Percentiles rank a stretch among this genome's conserved stretches.
These are phyloP conservation scores for Orientallactaga bullata DNA, from an alignment of 2,113 vertebrate genomes.

Conservation along the genomic window DNA sequence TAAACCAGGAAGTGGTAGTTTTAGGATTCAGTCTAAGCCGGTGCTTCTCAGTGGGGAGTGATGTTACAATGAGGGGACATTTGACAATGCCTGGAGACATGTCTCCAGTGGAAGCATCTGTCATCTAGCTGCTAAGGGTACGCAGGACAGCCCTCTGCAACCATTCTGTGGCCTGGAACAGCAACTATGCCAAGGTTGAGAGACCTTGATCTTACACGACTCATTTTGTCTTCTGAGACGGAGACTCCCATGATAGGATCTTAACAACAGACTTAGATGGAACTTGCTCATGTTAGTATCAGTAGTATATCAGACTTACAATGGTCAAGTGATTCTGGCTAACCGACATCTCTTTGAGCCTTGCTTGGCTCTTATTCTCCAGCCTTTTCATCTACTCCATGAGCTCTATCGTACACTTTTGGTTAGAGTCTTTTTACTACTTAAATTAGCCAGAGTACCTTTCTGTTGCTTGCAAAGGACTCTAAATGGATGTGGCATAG, in stretches of 20 bases:
- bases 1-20: background rate
- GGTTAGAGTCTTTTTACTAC: background rate
- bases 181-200: background rate
- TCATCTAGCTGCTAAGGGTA: background rate
- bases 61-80: background rate
- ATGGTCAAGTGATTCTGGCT: background rate
- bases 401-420: background rate
- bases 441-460: constrained; percentile 12
- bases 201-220: background rate
- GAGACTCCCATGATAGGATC: background rate
- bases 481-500: background rate
- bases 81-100: background rate
- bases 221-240: background rate
- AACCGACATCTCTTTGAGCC: background rate
- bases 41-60: background rate
- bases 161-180: background rate
- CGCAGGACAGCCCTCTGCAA: background rate
- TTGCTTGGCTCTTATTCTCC: background rate
- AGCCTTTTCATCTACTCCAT: background rate
- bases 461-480: constrained; percentile 46
- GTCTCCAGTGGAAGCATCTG: background rate
- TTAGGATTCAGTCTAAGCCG: constrained; percentile 4
- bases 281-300: background rate
- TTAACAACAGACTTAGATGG: background rate
- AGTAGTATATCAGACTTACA: background rate